Evolutionary conservation across 2,888 invertebrate genomes (phyloP).

Genomic region (Oxystoma pomonae): DNA sequence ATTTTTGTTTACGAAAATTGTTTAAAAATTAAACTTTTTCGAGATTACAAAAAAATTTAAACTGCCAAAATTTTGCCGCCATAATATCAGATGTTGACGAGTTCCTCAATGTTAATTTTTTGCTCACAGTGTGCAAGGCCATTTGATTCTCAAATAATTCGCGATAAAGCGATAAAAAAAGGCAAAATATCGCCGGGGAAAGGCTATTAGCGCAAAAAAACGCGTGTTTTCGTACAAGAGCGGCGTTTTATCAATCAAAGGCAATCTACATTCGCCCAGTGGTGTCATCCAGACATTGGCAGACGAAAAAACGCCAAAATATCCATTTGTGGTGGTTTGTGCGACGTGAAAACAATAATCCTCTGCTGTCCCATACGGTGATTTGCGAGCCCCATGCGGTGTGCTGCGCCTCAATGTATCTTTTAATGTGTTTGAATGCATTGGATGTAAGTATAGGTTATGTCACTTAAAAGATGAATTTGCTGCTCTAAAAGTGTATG

Average conservation of each 20-base stretch:
- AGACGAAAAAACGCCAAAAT: neutral
- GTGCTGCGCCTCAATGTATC: slow-evolving; percentile 26
- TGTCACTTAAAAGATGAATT: slow-evolving; percentile 34
- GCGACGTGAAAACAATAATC: too few relatives aligned
- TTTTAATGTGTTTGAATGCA: slow-evolving; percentile 43
- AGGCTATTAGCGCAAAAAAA: neutral
- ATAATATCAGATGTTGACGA: slow-evolving; percentile 31
- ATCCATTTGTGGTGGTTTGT: neutral
- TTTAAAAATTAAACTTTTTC: neutral
- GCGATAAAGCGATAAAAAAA: neutral
- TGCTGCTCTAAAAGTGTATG: too few relatives aligned
- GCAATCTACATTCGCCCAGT: neutral
- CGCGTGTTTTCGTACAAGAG: neutral
- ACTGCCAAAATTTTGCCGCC: slow-evolving; percentile 31
- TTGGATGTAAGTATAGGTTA: slow-evolving; percentile 45
- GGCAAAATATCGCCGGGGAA: neutral
- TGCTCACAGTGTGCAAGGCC: neutral
- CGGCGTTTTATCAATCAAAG: neutral
- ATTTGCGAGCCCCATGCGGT: neutral
- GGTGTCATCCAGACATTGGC: neutral
- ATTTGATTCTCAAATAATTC: neutral
- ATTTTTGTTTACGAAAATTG: too few relatives aligned
- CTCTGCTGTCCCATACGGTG: neutral
- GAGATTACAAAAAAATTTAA: slow-evolving; percentile 16
- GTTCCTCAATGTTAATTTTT: slow-evolving; percentile 15